Conservation (phyloP, 2,113 vertebrate genomes). For the Megaptera novaeangliae region DNA sequence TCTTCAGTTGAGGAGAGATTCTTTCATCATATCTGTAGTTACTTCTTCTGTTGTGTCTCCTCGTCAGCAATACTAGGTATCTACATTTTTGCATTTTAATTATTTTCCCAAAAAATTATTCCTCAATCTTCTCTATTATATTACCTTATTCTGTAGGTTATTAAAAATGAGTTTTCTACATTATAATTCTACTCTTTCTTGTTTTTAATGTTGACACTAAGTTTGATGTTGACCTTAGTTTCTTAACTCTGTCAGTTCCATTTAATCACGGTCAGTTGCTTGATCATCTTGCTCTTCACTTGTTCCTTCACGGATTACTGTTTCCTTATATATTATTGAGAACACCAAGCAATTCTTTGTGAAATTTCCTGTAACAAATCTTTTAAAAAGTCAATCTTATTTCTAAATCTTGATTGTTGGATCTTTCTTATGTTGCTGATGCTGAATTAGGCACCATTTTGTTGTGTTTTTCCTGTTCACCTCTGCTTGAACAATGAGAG, state of each 20-base stretch:
- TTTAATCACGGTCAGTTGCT: background rate
- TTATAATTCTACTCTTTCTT: background rate
- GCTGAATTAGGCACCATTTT: background rate
- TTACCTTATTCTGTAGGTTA: background rate
- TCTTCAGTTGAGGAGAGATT: background rate
- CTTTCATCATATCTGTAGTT: background rate
- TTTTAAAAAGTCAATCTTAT: background rate
- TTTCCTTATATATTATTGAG: background rate
- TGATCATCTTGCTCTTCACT: background rate
- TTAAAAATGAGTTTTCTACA: background rate
- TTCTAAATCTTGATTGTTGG: background rate
- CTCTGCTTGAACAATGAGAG: background rate
- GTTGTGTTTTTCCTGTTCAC: background rate
- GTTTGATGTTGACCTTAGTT: background rate
- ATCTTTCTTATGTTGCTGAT: background rate
- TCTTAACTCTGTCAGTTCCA: background rate
- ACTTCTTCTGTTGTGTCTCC: background rate
- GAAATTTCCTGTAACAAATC: background rate
- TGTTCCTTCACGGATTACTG: background rate
- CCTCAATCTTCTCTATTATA: background rate
- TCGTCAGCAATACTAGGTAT: background rate
- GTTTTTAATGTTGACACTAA: background rate
- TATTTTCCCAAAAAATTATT: background rate
- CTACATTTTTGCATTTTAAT: background rate
- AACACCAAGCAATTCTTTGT: background rate